Evolutionary conservation across 2,888 invertebrate species (phyloP), one percentile per base, ranked within the genome.

Genomic region (Falcaria lacertinaria): DNA sequence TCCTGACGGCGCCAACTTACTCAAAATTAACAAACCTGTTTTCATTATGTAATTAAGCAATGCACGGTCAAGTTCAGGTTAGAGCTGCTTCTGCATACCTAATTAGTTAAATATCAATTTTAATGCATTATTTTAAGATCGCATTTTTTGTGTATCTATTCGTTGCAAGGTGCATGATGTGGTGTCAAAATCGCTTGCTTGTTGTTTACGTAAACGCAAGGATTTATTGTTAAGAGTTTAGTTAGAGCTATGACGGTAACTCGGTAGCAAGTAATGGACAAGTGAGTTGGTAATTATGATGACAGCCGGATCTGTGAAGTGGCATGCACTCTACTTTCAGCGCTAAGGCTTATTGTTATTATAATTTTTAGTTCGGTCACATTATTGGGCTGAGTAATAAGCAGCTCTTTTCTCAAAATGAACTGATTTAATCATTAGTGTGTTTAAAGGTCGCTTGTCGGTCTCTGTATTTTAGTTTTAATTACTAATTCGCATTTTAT

Each of bases 41-140:
- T 28, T 39, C 16, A 40, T 66, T 63, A 60, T 54, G 52, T 61
- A 66, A 58, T 36, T 28, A 28, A 38, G 33, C 33, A 37, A 53
- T 57, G 28, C 28, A 1, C 57, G 64, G 65, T 63, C 65, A 68
- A 69, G 66, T 69, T 68, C 64, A 66, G 50, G 44, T 51, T 15
- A 59, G 52, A 47, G 50, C 5, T 14, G 14, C 22, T 15, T 13
- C 37, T 7, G 28, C 11, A 11, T 11, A 11, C 3, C 7, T 28
- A 28, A 28, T 28, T 28, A 25, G 22, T 22, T 25, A 22, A 37
- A 22, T 22, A 25, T 37, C 8, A 25, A 15, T 15, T 22, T 22
- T 25, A 37, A 25, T 5, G 6, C 14, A 4, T 22, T 8, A 16
- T 8, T 15, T 22, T 22, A 15, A 25, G 37, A 22, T 37, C 22